Evolutionary conservation across 2,888 invertebrate species (phyloP), one percentile per base, ranked within the genome.

Genomic region (Melitaea athalia): DNA sequence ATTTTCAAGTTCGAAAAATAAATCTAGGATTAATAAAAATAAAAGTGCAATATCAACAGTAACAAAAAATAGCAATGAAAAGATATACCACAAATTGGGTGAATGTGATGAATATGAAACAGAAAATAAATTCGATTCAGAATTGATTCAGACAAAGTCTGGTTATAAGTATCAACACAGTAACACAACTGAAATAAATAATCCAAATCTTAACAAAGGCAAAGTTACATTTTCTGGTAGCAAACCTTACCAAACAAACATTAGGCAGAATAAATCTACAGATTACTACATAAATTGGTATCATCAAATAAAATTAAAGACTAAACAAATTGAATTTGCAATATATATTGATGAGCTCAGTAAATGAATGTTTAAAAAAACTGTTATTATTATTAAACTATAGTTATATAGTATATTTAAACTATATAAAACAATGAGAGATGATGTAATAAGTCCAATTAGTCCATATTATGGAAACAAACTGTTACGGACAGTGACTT

Each of bases 301-400:
- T 68, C 84, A 80, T 14, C 78, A 85, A 64, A 75, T 92, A 59
- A 87, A 88, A 80, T 65, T 75, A 50, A 81, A 80, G 63, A 80
- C 81, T 55, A 79, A 82, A 72, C 81, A 84, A 74, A 78, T 92
- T 63, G 87, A 88, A 79, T 75, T 81, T 69, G 72, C 79, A 45
- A 49, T 86, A 12, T 92, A 90, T 70, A 78, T 89, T 59, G 78
- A 88, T 67, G 89, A 89, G 77, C 72, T 92, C 68, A 81, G 79
- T 55, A 81, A 78, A 57, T 59, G 15, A 33, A 33, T 14, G 24
- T 33, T 24, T 55, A 33, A 31, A 15, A 12, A 17, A 24, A 52
- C 11, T 11, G 3, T 24, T 31, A 31, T 52, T 11, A 52, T 24
- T 12, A 53, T 12, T 17, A 31, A 31, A 31, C 5, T 50, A 11